Percentiles rank a stretch among this genome's conserved stretches.
Conservation (phyloP, 2,888 invertebrate genomes). For the Drosophila anomelani region DNA sequence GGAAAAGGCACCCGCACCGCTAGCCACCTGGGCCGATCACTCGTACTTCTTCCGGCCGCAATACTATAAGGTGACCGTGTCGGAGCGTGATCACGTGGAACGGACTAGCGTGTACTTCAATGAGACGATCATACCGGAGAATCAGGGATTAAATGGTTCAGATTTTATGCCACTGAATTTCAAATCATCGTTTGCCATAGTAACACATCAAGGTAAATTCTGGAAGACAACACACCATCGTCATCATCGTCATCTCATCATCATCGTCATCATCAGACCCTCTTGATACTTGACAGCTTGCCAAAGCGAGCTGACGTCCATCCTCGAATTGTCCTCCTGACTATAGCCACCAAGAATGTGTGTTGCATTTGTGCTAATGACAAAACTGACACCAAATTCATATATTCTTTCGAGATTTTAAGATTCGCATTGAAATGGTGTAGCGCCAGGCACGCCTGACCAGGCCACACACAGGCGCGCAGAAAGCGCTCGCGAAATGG, state of each 20-base stretch:
- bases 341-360: slow-evolving; percentile 61
- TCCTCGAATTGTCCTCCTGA: slow-evolving; percentile 43
- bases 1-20: slow-evolving; percentile 83
- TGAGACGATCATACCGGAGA: slow-evolving; percentile 83
- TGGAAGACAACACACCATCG: background rate
- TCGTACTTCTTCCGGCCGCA: slow-evolving; percentile 84
- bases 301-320: slow-evolving; percentile 58
- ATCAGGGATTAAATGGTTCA: slow-evolving; percentile 82
- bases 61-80: slow-evolving; percentile 84
- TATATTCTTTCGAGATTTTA: background rate
- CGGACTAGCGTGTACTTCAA: slow-evolving; percentile 81
- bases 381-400: slow-evolving; percentile 64
- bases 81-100: slow-evolving; percentile 85
- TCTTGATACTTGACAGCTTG: slow-evolving; percentile 59
- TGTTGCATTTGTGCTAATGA: slow-evolving; percentile 71
- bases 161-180: slow-evolving; percentile 85
- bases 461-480: slow-evolving; percentile 15
- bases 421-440: slow-evolving; percentile 26
- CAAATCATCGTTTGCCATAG: slow-evolving; percentile 84
- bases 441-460: slow-evolving; percentile 28
- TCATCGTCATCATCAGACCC: background rate
- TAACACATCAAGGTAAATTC: slow-evolving; percentile 85
- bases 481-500: slow-evolving; percentile 7
- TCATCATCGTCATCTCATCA: background rate
- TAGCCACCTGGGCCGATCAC: slow-evolving; percentile 86